Evolutionary conservation across 1,140 invertebrate species (phyloP).

Genomic region (Saxidomus purpurata): DNA sequence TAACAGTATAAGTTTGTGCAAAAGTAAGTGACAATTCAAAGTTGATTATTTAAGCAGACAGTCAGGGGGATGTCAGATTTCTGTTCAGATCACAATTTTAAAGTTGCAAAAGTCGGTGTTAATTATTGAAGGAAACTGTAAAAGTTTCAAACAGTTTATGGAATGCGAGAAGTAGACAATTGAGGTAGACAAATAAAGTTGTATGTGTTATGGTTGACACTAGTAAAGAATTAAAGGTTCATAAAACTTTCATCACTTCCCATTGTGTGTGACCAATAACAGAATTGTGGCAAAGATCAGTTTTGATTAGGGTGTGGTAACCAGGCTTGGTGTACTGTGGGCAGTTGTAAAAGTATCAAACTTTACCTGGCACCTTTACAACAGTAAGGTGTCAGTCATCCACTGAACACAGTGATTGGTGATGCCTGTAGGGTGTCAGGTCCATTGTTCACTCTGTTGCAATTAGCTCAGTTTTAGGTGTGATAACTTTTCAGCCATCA

Average conservation of each 20-base stretch:
- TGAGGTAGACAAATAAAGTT: too few relatives aligned
- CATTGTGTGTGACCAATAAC: neutral
- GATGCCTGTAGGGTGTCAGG: constrained; percentile 1
- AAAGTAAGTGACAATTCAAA: too few relatives aligned
- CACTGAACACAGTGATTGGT: neutral
- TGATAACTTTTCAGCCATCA: constrained; percentile 20
- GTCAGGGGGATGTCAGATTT: too few relatives aligned
- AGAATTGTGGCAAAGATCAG: neutral
- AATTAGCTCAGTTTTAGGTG: neutral
- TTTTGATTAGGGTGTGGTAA: constrained; percentile 29
- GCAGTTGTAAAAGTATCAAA: constrained; percentile 17
- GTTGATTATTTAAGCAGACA: too few relatives aligned
- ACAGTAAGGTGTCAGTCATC: constrained; percentile 9
- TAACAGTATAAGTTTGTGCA: too few relatives aligned
- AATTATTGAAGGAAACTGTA: neutral
- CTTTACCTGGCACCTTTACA: neutral
- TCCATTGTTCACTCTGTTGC: constrained; percentile 7
- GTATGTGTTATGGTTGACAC: neutral
- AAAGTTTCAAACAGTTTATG: neutral
- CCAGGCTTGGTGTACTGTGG: neutral
- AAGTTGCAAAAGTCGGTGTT: too few relatives aligned
- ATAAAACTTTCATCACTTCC: constrained; percentile 31
- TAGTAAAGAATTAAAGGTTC: neutral
- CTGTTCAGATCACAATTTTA: too few relatives aligned
- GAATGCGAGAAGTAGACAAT: neutral